Base-by-base conservation (phyloP, 2,888 invertebrate genomes). In the Lasioglossum lativentre region DNA sequence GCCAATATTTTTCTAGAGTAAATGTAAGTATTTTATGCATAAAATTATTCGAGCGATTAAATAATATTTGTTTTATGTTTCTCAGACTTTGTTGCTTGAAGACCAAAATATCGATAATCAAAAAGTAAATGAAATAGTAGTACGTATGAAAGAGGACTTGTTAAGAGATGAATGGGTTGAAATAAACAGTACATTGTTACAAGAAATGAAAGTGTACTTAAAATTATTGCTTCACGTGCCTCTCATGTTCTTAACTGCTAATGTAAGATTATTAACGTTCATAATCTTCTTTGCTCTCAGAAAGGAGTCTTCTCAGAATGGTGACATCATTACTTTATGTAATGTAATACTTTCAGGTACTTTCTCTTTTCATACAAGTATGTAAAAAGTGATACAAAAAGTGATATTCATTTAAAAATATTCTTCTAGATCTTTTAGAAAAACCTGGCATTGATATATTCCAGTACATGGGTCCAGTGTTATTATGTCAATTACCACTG, bases 321-420 rank as follows among this genome's bases (percentile, higher is more conserved):
- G 75, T 19, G 75, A 79, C 63, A 80, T 93, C 45, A 78, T 59
- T 0, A 52, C 80, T 0, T 81, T 91, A 38, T 90, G 92, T 70
- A 80, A 88, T 8, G 78, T 83, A 66, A 89, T 94, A 76, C 90
- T 93, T 45, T 85, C 86, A 86, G 94, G 93, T 94, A 91, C 75
- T 30, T 70, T 78, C 78, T 30, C 30, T 52, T 34, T 40, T 72
- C 5, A 38, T 63, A 38, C 12, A 30, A 63, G 30, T 59, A 45
- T 72, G 42, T 45, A 52, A 56, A 27, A 19, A n/a, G 63, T 63
- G 71, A 59, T 12, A 3, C 10, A 0, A n/a, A n/a, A n/a, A n/a
- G n/a, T n/a, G n/a, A 70, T 42, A 2, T 59, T 80, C 12, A 56
- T 56, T 56, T n/a, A 45, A 59, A 16, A 16, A 52, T 19, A 76